Evolutionary conservation across 2,113 vertebrate genomes (phyloP), one percentile per base, ranked within the genome.

Genomic region (Platichthys stellatus): DNA sequence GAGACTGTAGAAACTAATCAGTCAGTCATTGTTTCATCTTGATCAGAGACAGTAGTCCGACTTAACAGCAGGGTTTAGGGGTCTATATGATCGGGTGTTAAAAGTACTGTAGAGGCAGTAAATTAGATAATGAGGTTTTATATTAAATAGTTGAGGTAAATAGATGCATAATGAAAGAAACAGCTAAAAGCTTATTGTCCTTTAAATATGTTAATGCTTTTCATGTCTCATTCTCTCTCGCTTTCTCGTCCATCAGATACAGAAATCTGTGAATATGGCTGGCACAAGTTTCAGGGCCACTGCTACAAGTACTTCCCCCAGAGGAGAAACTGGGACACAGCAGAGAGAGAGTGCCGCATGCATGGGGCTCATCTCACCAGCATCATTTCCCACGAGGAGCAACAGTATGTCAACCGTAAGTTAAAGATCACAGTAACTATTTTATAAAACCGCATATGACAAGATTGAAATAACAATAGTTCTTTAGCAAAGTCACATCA

Each of bases 271-370:
- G 96, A 95, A 84, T 98, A 98, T 0, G 97, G 98, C 74, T 99
- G 98, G 98, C 97, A 99, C 89, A 99, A 99, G 80, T 99, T 98
- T 87, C 97, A 99, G 82, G 97, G 98, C 11, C 96, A 98, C 67
- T 99, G 98, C 93, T 99, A 98, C 93, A 98, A 95, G 78, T 97
- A 97, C 89, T 96, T 96, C 10, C 96, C 96, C 3, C 94, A 97
- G 21, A 95, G 97, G 2, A 96, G 95, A 66, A 96, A 94, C 0
- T 99, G 98, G 98, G 98, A 99, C 45, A 94, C 96, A 0, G 98
- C 98, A 0, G 98, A 99, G 80, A 90, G 95, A 78, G 98, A 99
- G n/a, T 99, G 98, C 49, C 97, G 97, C 7, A 93, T 99, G 11
- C 96, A 97, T 57, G 97, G 97, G 0, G 96, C 96, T 20, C 97